Evolutionary conservation across 92 coral and sea anemone genomes (phyloP), one percentile per base, ranked within the genome.

Genomic region (Siderastrea siderea): DNA sequence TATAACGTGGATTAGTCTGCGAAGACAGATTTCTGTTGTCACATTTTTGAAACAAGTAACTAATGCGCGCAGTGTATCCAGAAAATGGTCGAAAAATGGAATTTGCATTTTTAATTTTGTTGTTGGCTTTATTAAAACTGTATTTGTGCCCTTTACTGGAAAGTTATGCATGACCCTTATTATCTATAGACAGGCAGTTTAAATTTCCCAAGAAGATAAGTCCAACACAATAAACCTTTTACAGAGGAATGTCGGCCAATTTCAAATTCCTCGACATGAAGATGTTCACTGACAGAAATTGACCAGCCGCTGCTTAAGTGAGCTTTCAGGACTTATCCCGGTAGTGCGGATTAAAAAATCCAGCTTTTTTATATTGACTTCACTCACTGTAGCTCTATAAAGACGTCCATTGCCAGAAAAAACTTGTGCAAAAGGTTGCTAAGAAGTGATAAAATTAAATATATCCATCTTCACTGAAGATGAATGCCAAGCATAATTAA

Each of bases 231-330:
- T 81, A n/a, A 82, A 71, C 77, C 69, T 70, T 74, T 82, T 71
- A 82, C 58, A 45, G 49, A 55, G 68, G 86, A 70, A 82, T 82
- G 55, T 82, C 77, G 86, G 86, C 68, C 67, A 71, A 53, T 61
- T 57, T 70, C 59, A 15, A 57, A 71, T 57, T 79, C 49, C 74
- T 54, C 19, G 19, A 64, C 44, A 58, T 71, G 48, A 70, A 82
- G 69, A 58, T 57, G 60, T 82, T 47, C 10, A n/a, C 16, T 67
- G 62, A 80, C 68, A 79, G 72, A 49, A 54, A 77, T 77, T 14
- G 66, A 17, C 51, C 17, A 51, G 66, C 86, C 58, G 58, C 63
- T 19, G 17, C 68, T 57, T 68, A 60, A 26, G 38, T 26, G 38
- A 26, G 38, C 38, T 26, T 26, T 26, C 38, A 26, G 38, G 38